A percentile compares a stretch with the other conserved stretches of the same genome.
Conservation (phyloP, 2,113 vertebrate species). For the Cricetomys ansorgei region DNA sequence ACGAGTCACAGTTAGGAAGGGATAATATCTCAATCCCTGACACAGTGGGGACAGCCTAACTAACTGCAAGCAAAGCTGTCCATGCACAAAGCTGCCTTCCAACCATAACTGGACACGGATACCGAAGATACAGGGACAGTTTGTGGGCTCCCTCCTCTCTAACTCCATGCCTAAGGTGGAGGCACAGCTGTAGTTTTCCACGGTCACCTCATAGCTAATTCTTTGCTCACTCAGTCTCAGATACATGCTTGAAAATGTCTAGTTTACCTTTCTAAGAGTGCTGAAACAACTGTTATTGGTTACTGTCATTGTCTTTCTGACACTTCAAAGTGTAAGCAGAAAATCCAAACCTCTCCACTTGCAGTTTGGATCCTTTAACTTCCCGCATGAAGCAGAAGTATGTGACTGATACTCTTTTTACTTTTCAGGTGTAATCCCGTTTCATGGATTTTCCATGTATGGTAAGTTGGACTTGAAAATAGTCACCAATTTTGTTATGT, state of each 20-base stretch:
- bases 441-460: conserved; percentile 99
- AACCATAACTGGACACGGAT: neutral
- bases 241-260: neutral
- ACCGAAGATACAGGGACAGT: neutral
- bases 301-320: conserved; percentile 24
- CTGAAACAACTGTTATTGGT: neutral
- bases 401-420: conserved; percentile 68
- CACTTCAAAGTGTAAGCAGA: conserved; percentile 17
- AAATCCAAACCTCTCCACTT: neutral
- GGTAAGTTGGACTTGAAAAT: conserved; percentile 89
- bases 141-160: neutral
- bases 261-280: conserved; percentile 43
- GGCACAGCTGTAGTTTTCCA: neutral
- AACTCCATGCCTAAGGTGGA: neutral
- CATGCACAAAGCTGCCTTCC: neutral
- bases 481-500: conserved; percentile 24
- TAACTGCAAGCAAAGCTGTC: neutral
- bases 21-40: too few species aligned
- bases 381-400: neutral
- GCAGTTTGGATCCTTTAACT: neutral
- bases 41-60: neutral
- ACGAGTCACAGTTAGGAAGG: neutral
- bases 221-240: neutral
- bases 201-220: neutral
- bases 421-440: conserved; percentile 95